These are phyloP conservation scores for Pasiphila rectangulata DNA, from an alignment of 2,888 invertebrate species.

Conservation along the genomic window DNA sequence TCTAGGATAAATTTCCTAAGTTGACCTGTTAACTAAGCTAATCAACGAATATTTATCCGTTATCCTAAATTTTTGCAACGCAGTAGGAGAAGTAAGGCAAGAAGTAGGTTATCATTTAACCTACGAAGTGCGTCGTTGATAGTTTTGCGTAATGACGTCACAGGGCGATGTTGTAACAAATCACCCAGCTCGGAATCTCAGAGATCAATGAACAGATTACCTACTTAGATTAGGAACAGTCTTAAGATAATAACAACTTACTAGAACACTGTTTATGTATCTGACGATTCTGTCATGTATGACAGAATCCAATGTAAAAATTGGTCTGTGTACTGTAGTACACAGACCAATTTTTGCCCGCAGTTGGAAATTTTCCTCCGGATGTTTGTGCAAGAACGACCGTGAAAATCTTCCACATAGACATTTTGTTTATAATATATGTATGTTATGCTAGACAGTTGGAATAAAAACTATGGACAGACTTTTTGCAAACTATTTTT, in stretches of 20 bases:
- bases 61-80: conserved; percentile 53
- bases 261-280: no score
- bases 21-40: conserved; percentile 12
- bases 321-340: no score
- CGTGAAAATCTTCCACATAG: no score
- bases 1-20: not conserved
- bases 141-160: conserved; percentile 59
- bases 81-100: conserved; percentile 48
- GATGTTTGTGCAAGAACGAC: no score
- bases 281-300: not conserved
- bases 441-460: no score
- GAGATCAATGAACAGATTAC: conserved; percentile 21
- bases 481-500: no score
- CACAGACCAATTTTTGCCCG: no score
- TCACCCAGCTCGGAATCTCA: conserved; percentile 19
- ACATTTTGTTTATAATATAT: no score
- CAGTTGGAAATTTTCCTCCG: no score
- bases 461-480: no score
- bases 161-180: conserved; percentile 35
- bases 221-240: conserved; percentile 16
- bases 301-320: no score
- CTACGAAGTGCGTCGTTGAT: conserved; percentile 58
- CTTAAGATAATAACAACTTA: not conserved
- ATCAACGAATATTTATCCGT: conserved; percentile 18
- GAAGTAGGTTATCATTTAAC: conserved; percentile 71